Percentiles rank a stretch among this genome's conserved stretches.
These are phyloP conservation scores for Cichladusa arquata DNA, from an alignment of 2,113 vertebrate genomes.

Conservation along the genomic window DNA sequence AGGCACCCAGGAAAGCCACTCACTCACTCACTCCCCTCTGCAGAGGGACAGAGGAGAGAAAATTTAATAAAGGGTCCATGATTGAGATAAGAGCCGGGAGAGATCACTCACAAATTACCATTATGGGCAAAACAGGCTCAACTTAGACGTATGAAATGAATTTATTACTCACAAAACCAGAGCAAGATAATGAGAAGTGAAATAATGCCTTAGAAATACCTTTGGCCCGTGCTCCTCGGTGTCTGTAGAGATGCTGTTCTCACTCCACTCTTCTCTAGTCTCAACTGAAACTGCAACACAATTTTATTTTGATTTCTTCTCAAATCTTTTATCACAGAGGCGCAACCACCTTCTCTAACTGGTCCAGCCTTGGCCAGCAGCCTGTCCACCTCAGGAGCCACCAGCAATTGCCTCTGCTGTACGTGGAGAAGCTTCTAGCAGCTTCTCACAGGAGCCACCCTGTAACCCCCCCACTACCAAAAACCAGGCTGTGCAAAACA, in stretches of 20 bases:
- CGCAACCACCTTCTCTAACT: neutral
- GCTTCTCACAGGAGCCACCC: neutral
- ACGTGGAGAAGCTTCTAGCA: neutral
- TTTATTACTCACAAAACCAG: neutral
- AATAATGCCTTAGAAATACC: neutral
- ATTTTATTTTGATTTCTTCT: neutral
- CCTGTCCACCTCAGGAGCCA: neutral
- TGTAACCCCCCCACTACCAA: too few relatives aligned
- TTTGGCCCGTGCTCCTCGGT: fast-evolving
- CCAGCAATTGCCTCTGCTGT: neutral
- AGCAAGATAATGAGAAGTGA: neutral
- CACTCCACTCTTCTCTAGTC: too few relatives aligned
- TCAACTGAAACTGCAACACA: fast-evolving
- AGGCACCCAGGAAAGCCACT: neutral
- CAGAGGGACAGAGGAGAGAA: neutral
- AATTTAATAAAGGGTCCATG: neutral
- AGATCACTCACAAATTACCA: neutral
- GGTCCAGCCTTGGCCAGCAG: neutral
- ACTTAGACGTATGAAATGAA: neutral
- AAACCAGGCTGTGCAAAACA: neutral
- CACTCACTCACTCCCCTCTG: neutral
- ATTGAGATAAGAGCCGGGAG: neutral
- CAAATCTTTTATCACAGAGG: neutral
- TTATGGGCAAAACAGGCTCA: neutral
- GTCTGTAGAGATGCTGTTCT: neutral